A percentile compares a stretch with the other conserved stretches of the same genome.
phyloP scores from a whole-genome alignment of 35 echinoderm and acorn worm genomes.

The Amphiura filiformis region DNA sequence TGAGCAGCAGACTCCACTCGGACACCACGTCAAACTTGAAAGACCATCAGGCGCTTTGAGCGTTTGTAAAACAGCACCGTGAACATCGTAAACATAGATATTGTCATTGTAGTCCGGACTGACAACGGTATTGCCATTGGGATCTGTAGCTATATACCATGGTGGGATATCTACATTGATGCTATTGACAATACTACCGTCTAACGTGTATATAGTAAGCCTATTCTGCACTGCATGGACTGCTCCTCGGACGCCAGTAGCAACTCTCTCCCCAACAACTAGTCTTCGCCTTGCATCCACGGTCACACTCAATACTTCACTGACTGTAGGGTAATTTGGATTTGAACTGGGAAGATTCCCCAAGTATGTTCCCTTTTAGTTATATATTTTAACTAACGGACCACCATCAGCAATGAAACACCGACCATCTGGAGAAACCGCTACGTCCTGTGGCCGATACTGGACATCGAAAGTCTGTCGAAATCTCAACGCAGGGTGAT shows the following conservation, averaged over 20 bases:
- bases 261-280: neutral
- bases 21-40: neutral
- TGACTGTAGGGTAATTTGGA: neutral
- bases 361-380: neutral
- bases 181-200: neutral
- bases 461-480: neutral
- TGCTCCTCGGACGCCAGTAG: neutral
- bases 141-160: neutral
- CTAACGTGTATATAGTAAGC: neutral
- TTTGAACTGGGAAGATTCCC: neutral
- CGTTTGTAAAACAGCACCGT: neutral
- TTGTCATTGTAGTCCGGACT: neutral
- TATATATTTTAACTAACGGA: neutral
- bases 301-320: neutral
- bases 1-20: neutral
- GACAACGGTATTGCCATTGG: neutral
- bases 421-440: neutral
- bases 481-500: neutral
- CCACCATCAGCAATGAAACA: neutral
- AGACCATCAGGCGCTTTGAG: neutral
- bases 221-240: neutral
- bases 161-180: neutral
- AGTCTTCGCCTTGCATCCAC: neutral
- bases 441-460: neutral
- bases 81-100: neutral